Conservation (phyloP, 2,113 vertebrate genomes). For the Corydoras sp. region DNA sequence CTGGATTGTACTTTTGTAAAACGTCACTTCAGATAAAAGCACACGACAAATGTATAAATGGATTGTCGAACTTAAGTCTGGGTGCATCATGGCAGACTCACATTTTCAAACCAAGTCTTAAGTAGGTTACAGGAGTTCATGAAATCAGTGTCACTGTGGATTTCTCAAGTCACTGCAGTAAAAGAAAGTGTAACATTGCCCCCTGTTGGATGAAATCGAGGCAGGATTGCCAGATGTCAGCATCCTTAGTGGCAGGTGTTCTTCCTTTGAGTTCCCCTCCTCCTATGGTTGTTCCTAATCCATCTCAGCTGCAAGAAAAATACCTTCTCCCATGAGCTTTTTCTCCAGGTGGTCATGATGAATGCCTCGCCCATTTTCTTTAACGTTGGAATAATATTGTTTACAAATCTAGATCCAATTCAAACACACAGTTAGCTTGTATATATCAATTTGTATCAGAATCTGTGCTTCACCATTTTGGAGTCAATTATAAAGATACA, state of each 20-base stretch:
- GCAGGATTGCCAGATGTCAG: constrained; percentile 33
- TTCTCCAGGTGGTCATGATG: constrained; percentile 9
- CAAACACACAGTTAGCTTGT: too few species aligned
- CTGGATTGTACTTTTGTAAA: too few species aligned
- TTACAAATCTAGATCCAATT: too few species aligned
- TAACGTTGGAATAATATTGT: too few species aligned
- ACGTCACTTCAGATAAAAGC: too few species aligned
- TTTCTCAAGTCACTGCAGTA: too few species aligned
- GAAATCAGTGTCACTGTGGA: background rate
- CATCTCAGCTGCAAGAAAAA: constrained; percentile 6
- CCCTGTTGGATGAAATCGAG: constrained; percentile 23
- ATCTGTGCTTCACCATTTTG: too few species aligned
- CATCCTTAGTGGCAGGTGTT: constrained; percentile 14
- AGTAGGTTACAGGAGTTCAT: background rate
- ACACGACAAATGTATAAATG: too few species aligned
- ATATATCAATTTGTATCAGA: too few species aligned
- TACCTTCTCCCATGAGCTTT: constrained; percentile 14
- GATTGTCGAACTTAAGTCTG: too few species aligned
- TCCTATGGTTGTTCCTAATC: constrained; percentile 16
- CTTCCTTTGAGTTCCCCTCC: constrained; percentile 12
- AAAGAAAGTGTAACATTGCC: constrained; percentile 21
- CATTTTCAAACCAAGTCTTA: background rate
- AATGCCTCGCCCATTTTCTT: background rate
- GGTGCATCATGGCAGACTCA: too few species aligned
- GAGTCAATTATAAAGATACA: too few species aligned